Base-by-base conservation (phyloP, 2,888 invertebrate species). In the Drosophila cracens region DNA sequence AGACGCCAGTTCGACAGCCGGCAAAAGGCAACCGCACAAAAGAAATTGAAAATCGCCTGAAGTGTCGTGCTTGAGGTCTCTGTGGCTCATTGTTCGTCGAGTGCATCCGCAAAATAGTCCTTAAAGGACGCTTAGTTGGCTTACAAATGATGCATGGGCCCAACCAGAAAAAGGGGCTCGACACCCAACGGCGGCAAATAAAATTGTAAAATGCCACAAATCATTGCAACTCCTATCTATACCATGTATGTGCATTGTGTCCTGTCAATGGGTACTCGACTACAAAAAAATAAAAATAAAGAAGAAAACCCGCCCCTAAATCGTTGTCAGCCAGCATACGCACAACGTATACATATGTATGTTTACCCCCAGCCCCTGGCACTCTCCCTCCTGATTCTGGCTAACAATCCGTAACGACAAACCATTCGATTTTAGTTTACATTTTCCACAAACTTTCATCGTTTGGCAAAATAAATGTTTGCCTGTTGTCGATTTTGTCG, bases 101-200 rank as follows among this genome's bases (percentile, higher is more conserved):
- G 81, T 82, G 87, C 89, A 87, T 87, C 87, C 87, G 83, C 87
- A 87, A 87, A 87, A 87, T 83, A 83, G 87, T 89, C 87, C 89
- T 87, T 87, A 87, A 88, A 87, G 89, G 84, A 85, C 83, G 89
- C 87, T 87, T 87, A 87, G 87, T 89, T 88, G 84, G 87, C 83
- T 80, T 89, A 89, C 89, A 89, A 89, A 89, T 89, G 89, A 87
- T 85, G 85, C 89, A 83, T 76, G 77, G 74, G 52, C 68, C 58
- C 38, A 58, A 40, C 34, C 31, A 38, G 29, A 34, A 27, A 40
- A 63, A 77, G 70, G 81, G 74, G 72, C 74, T 70, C 72, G 76
- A 69, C 73, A 25, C 40, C 58, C 66, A 48, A 54, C 59, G 61
- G 75, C 76, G 72, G 82, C 87, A 87, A 81, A 85, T 87, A 81